Conservation (phyloP, 2,888 invertebrate species). For the Sesia bembeciformis region DNA sequence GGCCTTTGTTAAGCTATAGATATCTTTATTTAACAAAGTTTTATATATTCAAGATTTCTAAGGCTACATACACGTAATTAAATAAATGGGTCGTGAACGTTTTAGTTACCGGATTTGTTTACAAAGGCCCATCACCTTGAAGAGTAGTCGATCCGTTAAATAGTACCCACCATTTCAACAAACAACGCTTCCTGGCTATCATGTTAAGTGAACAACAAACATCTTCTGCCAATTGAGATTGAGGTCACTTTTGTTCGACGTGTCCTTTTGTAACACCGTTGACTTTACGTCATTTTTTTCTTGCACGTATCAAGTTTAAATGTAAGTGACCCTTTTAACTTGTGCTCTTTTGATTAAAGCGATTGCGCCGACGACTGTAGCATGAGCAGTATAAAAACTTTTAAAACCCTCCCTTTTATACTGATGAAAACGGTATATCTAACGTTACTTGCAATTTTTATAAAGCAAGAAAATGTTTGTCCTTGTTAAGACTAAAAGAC, state of each 20-base stretch:
- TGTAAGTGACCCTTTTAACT: background rate
- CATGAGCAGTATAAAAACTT: conserved; percentile 3
- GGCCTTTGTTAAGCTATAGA: too few relatives aligned
- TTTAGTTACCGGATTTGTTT: conserved; percentile 10
- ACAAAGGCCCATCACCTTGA: conserved; percentile 45
- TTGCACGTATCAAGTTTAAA: background rate
- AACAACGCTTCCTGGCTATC: conserved; percentile 47
- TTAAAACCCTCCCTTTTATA: conserved; percentile 7
- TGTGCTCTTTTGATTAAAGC: background rate
- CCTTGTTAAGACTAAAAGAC: conserved; percentile 15
- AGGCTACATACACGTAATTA: too few relatives aligned
- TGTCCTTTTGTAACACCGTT: conserved; percentile 2
- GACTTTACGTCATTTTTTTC: background rate
- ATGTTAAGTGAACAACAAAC: conserved; percentile 52
- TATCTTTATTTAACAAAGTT: too few relatives aligned
- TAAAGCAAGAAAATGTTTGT: conserved; percentile 8
- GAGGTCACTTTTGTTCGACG: conserved; percentile 31
- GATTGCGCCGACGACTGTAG: background rate
- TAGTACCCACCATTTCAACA: conserved; percentile 16
- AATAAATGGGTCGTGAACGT: background rate
- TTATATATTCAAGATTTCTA: too few relatives aligned
- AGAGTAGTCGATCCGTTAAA: conserved; percentile 31
- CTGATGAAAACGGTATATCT: conserved; percentile 15
- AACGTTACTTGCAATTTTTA: conserved; percentile 11
- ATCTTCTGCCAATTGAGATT: conserved; percentile 41